Base-by-base conservation (phyloP, 2,888 invertebrate genomes). In the Meta bourneti region DNA sequence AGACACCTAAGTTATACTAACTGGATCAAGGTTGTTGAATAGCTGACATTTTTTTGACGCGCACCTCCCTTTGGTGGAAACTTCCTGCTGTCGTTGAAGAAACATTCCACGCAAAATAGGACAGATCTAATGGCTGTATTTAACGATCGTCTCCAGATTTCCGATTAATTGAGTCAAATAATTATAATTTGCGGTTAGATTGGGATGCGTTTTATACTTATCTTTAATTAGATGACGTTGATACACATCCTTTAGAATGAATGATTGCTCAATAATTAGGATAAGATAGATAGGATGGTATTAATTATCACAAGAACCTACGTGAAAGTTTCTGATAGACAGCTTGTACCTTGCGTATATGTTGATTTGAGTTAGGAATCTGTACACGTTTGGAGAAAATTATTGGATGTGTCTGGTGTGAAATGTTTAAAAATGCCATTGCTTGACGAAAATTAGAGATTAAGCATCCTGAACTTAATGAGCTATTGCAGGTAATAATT, bases 11-110 rank as follows among this genome's bases (percentile, higher is more conserved):
- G 19, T 34, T 7, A 19, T 74, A 34, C 74, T 34, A 74, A 74
- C 74, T 74, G 74, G 74, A 74, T 74, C 74, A 74, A 74, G 74
- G 74, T 34, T 74, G 74, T 20, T 11, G 5, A n/a, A 74, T 19
- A 34, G 74, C 74, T 74, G 74, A 19, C 74, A 74, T 11, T 74
- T 74, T 74, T 74, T 19, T 16, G 9, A 34, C 7, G 19, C 13
- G 5, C 11, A 8, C 74, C 74, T 74, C 11, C 8, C 74, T 34
- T 16, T 61, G 61, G 11, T 61, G 61, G 16, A 11, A 61, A 61
- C 61, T 61, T 61, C 61, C 61, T 61, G 11, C 61, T 61, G 34
- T 34, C 34, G 34, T 34, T 34, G 34, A 9, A 61, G 61, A 9
- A 11, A 7, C 16, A 61, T 9, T 61, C 11, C 61, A 16, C 61